Percentiles rank a stretch among this genome's conserved stretches.
phyloP scores from a whole-genome alignment of 2,113 vertebrate genomes.

The Ammodytes marinus region DNA sequence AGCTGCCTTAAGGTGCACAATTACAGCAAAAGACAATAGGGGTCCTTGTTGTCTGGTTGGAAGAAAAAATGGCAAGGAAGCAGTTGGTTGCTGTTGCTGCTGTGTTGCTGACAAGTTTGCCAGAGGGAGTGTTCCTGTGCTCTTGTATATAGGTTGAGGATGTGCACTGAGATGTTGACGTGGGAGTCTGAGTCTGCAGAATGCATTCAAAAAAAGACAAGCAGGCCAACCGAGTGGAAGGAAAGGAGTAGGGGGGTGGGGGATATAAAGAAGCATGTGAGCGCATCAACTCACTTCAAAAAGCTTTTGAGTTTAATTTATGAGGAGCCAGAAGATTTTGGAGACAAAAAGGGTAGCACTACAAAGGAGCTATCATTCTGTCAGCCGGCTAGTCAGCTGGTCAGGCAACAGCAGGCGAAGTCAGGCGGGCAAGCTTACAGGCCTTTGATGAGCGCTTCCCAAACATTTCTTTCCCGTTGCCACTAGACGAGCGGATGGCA shows the following conservation, averaged over 20 bases:
- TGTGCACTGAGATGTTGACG: slow-evolving; percentile 47
- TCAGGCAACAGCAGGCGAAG: slow-evolving; percentile 65
- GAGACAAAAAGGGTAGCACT: slow-evolving; percentile 58
- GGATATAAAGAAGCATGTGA: slow-evolving; percentile 22
- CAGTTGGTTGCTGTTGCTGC: slow-evolving; percentile 41
- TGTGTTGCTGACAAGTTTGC: slow-evolving; percentile 64
- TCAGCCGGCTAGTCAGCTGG: slow-evolving; percentile 68
- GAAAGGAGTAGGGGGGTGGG: slow-evolving; percentile 1
- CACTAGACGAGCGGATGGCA: slow-evolving; percentile 38
- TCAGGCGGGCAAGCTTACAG: slow-evolving; percentile 48
- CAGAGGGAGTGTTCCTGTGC: slow-evolving; percentile 48
- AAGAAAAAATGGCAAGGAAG: slow-evolving; percentile 47
- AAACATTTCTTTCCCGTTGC: slow-evolving; percentile 46
- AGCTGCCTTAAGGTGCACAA: slow-evolving; percentile 61
- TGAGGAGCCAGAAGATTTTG: slow-evolving; percentile 50
- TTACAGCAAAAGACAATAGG: slow-evolving; percentile 70
- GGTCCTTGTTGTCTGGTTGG: slow-evolving; percentile 45
- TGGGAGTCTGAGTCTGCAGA: slow-evolving; percentile 67
- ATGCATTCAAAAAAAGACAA: slow-evolving; percentile 60
- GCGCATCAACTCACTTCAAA: slow-evolving; percentile 68
- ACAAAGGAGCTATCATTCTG: slow-evolving; percentile 69
- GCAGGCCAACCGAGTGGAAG: slow-evolving; percentile 47
- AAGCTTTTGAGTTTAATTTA: slow-evolving; percentile 66
- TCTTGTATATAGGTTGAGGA: slow-evolving; percentile 47
- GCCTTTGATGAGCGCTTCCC: slow-evolving; percentile 67